A percentile compares a stretch with the other conserved stretches of the same genome.
These are phyloP conservation scores for Laticauda laticaudata DNA, from an alignment of 2,113 vertebrate genomes.

Conservation along the genomic window DNA sequence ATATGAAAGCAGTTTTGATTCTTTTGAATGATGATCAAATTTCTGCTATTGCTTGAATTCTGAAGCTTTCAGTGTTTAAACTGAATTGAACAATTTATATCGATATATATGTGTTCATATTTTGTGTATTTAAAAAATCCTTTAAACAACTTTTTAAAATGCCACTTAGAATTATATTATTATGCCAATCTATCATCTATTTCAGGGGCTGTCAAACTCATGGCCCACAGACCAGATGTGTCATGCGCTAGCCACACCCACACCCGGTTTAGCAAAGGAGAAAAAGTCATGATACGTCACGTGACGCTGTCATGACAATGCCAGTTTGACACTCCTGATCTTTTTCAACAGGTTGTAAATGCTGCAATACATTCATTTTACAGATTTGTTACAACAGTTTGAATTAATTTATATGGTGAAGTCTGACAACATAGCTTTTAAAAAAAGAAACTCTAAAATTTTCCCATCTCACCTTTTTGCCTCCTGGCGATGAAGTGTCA, in stretches of 20 bases:
- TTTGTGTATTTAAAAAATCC: neutral
- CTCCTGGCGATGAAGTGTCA: constrained; percentile 89
- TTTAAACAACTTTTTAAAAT: neutral
- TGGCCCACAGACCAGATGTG: too few species aligned
- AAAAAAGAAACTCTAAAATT: neutral
- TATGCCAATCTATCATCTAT: neutral
- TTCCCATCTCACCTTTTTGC: constrained; percentile 83
- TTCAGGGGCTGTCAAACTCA: neutral
- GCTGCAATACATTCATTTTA: neutral
- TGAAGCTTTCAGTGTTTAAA: neutral
- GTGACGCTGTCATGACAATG: too few species aligned
- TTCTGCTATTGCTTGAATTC: neutral
- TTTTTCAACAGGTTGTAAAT: neutral
- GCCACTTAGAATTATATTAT: neutral
- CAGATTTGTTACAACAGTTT: neutral
- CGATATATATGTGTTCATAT: neutral
- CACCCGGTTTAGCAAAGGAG: too few species aligned
- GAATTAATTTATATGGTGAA: neutral
- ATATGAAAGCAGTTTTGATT: neutral
- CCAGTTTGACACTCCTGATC: neutral
- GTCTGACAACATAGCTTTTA: neutral
- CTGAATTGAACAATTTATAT: neutral
- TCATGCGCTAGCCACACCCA: too few species aligned
- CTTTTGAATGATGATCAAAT: neutral
- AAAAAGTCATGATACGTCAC: too few species aligned